Base-by-base conservation (phyloP, 2,888 invertebrate species). In the Hypsopygia costalis region DNA sequence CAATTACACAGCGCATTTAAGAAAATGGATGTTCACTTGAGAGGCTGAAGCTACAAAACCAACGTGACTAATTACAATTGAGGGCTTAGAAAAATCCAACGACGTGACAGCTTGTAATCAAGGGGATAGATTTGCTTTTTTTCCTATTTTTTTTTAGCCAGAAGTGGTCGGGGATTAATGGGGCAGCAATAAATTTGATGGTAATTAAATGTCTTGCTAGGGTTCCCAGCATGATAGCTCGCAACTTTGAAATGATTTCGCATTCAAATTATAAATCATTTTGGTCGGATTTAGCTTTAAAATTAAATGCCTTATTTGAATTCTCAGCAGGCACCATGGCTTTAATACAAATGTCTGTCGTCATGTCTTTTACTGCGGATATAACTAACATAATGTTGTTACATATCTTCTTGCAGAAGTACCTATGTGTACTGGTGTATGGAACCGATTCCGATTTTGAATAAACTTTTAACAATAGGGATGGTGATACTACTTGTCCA, bases 91-190 rank as follows among this genome's bases (percentile, higher is more conserved):
- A 87, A 83, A 86, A 87, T 81, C 81, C 80, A 69, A 79, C 81
- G 73, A 83, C 75, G 81, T 86, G 88, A 85, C 88, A 86, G 87
- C 86, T 78, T 82, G 87, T 81, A 87, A 87, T 87, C 85, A 85
- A 75, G 83, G 81, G 81, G 78, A 86, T 85, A 79, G 81, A 79
- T 79, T 80, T 74, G 69, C 58, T 68, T 63, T 73, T 66, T 68
- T 59, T 58, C 56, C 69, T 76, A 70, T 69, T 65, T 60, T 49
- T 61, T 58, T 56, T 63, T 55, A 55, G 69, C 67, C 75, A 70
- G 73, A 74, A 55, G 74, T 62, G 73, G 70, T 69, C 59, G 60
- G 64, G 71, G 81, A 83, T 83, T 82, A 86, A 83, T 83, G 74
- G 66, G 65, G 52, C 55, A 58, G 65, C 72, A 62, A 86, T 88